phyloP scores from a whole-genome alignment of 2,888 invertebrate genomes.

The Orthosia cruda region DNA sequence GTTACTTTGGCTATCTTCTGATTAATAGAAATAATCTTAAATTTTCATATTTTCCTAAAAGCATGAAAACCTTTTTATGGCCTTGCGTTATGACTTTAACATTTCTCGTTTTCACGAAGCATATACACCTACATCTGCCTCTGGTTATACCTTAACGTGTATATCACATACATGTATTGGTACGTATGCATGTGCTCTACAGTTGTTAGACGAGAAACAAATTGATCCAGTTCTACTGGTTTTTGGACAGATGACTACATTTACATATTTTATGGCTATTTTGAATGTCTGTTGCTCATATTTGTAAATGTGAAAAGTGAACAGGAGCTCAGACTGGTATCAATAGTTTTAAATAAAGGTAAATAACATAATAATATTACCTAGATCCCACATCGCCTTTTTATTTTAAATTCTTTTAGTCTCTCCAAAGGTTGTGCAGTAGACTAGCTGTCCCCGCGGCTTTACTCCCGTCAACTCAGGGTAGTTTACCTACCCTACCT shows the following conservation, averaged over 20 bases:
- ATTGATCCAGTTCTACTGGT: background rate
- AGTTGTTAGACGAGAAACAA: background rate
- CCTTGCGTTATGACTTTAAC: background rate
- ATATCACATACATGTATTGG: no score
- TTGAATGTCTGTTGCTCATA: background rate
- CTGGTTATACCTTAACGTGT: no score
- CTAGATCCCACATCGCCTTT: no score
- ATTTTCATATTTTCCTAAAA: conserved; percentile 3
- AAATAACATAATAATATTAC: background rate
- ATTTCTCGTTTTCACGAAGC: background rate
- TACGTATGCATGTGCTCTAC: no score
- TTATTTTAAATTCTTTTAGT: no score
- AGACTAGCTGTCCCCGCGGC: no score
- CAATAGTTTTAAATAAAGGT: background rate
- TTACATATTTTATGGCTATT: conserved; percentile 1
- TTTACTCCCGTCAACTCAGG: no score
- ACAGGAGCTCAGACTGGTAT: no score
- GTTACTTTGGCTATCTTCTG: background rate
- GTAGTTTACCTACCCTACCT: no score
- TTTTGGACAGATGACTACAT: no score
- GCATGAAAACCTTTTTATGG: background rate
- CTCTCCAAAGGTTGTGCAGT: no score
- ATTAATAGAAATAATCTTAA: background rate
- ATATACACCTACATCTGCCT: no score
- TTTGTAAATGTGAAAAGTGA: background rate